Conservation (phyloP, 1,140 invertebrate species). For the Sinella curviseta region DNA sequence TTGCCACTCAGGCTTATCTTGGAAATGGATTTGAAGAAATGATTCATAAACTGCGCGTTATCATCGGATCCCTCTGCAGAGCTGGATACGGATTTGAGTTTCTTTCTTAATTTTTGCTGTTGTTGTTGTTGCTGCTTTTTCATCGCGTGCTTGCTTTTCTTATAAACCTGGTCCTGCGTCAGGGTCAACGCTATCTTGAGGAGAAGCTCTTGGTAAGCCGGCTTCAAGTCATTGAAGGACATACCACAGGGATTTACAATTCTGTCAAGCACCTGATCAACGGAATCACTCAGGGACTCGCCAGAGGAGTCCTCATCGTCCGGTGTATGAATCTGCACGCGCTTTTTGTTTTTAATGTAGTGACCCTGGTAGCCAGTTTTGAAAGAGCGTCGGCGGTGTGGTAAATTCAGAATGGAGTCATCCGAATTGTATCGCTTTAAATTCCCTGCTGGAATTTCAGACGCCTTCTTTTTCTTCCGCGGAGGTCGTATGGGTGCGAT, state of each 20-base stretch:
- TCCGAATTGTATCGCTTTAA: slow-evolving; percentile 48
- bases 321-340: slow-evolving; percentile 47
- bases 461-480: slow-evolving; percentile 42
- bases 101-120: slow-evolving; percentile 42
- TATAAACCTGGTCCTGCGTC: slow-evolving; percentile 85
- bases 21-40: slow-evolving; percentile 46
- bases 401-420: slow-evolving; percentile 45
- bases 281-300: slow-evolving; percentile 50
- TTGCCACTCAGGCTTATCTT: slow-evolving; percentile 34
- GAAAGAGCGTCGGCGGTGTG: slow-evolving; percentile 37
- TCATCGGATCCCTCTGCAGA: slow-evolving; percentile 37
- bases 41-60: slow-evolving; percentile 41
- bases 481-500: slow-evolving; percentile 41
- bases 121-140: slow-evolving; percentile 62
- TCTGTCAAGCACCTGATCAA: slow-evolving; percentile 82
- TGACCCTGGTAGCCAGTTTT: slow-evolving; percentile 30
- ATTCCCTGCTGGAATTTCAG: slow-evolving; percentile 29
- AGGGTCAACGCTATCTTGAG: slow-evolving; percentile 80
- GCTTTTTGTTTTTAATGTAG: slow-evolving; percentile 45
- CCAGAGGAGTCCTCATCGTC: slow-evolving; percentile 36
- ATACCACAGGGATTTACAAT: slow-evolving; percentile 87
- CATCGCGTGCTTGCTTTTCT: slow-evolving; percentile 85
- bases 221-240: slow-evolving; percentile 87
- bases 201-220: slow-evolving; percentile 84
- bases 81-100: slow-evolving; percentile 30